Percentiles rank a stretch among this genome's conserved stretches.
phyloP scores from a whole-genome alignment of 2,113 vertebrate species.

The Mola mola region DNA sequence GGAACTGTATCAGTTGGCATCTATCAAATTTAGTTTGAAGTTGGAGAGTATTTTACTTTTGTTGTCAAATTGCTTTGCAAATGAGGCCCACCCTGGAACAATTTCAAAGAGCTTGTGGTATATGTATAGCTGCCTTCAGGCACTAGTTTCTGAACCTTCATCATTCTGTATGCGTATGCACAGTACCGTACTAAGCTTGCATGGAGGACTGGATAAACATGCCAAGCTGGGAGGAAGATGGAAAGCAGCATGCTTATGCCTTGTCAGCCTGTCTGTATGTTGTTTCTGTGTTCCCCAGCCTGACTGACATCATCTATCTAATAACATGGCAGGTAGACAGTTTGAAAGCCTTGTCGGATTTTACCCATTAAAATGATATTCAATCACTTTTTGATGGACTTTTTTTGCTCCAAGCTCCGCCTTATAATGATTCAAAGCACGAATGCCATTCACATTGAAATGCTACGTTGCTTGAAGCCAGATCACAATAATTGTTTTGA shows the following conservation, averaged over 20 bases:
- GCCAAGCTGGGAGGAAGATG: slow-evolving; percentile 67
- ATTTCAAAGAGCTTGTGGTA: slow-evolving; percentile 72
- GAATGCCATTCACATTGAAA: slow-evolving; percentile 69
- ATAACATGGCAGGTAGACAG: slow-evolving; percentile 78
- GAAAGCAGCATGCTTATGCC: slow-evolving; percentile 68
- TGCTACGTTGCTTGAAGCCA: slow-evolving; percentile 70
- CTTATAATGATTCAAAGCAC: slow-evolving; percentile 69
- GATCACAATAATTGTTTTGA: slow-evolving; percentile 81
- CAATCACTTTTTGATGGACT: slow-evolving; percentile 76
- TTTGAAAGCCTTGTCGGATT: slow-evolving; percentile 66
- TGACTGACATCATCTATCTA: slow-evolving; percentile 79
- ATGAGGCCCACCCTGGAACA: slow-evolving; percentile 71
- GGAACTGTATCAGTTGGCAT: slow-evolving; percentile 50
- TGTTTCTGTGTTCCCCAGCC: slow-evolving; percentile 59
- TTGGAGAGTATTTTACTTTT: slow-evolving; percentile 73
- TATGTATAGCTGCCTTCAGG: slow-evolving; percentile 71
- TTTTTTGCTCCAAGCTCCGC: slow-evolving; percentile 72
- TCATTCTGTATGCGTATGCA: slow-evolving; percentile 73
- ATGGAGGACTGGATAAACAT: slow-evolving; percentile 75
- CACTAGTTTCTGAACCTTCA: slow-evolving; percentile 66
- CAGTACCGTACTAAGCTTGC: slow-evolving; percentile 62
- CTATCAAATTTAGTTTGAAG: slow-evolving; percentile 69
- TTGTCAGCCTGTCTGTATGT: slow-evolving; percentile 72
- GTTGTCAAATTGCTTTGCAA: slow-evolving; percentile 78
- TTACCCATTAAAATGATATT: slow-evolving; percentile 82